phyloP scores from a whole-genome alignment of 2,888 invertebrate genomes.

The Latrodectus elegans region DNA sequence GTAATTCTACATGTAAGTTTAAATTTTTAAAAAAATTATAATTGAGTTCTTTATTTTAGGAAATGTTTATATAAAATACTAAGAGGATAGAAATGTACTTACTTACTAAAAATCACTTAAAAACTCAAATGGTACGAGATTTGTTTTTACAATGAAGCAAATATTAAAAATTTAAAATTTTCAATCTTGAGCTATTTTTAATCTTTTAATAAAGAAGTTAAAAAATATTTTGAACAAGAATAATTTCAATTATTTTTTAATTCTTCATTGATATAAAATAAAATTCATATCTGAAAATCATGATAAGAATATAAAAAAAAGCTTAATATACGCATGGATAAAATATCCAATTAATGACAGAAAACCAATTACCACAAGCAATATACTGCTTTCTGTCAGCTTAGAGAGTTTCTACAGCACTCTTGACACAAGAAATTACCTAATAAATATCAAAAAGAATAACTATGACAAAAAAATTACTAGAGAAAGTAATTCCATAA shows the following conservation, averaged over 20 bases:
- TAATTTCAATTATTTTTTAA: neutral
- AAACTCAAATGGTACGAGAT: too few relatives aligned
- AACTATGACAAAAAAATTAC: slow-evolving; percentile 37
- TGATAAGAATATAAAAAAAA: neutral
- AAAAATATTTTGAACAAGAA: neutral
- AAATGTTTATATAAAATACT: too few relatives aligned
- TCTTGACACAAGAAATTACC: slow-evolving; percentile 52
- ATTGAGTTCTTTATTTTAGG: too few relatives aligned
- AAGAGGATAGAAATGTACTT: too few relatives aligned
- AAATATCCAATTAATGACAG: slow-evolving; percentile 49
- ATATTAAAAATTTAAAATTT: neutral
- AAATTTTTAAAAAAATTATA: too few relatives aligned
- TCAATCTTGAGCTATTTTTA: neutral
- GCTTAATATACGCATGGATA: neutral
- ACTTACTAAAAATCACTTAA: too few relatives aligned
- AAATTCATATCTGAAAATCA: neutral
- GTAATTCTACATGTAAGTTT: too few relatives aligned
- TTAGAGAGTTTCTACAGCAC: slow-evolving; percentile 47
- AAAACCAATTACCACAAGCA: slow-evolving; percentile 67
- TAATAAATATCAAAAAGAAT: slow-evolving; percentile 62
- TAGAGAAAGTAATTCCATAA: slow-evolving; percentile 1
- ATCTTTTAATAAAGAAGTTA: neutral
- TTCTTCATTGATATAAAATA: neutral
- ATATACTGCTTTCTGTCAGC: slow-evolving; percentile 63
- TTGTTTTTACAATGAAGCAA: too few relatives aligned